Percentiles rank a stretch among this genome's conserved stretches.
phyloP scores from a whole-genome alignment of 2,888 invertebrate genomes.

The Flexamia atlantica region DNA sequence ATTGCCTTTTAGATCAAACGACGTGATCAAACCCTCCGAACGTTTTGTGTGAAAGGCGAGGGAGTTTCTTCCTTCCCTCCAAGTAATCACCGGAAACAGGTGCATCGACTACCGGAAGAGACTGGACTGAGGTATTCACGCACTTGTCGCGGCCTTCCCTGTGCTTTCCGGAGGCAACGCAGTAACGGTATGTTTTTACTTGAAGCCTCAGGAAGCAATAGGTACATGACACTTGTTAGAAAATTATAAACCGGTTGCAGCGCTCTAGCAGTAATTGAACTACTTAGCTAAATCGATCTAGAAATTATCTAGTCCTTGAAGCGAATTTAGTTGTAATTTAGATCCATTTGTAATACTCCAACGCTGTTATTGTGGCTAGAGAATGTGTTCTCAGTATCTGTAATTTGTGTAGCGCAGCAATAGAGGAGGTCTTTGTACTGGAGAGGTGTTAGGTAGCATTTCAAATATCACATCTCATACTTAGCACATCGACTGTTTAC shows the following conservation, averaged over 20 bases:
- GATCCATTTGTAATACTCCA: slow-evolving; percentile 30
- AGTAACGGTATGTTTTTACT: slow-evolving; percentile 14
- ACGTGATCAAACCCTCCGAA: no score
- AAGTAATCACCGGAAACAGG: slow-evolving; percentile 48
- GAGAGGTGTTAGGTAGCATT: no score
- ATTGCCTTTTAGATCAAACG: no score
- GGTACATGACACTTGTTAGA: slow-evolving; percentile 18
- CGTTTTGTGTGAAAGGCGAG: background rate
- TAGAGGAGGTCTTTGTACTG: no score
- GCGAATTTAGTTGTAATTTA: slow-evolving; percentile 32
- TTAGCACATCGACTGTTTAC: no score
- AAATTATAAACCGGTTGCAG: slow-evolving; percentile 16
- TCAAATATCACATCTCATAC: no score
- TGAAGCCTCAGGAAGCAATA: background rate
- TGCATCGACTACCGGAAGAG: slow-evolving; percentile 33
- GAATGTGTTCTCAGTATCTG: background rate
- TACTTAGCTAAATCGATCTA: slow-evolving; percentile 29
- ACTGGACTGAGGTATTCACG: background rate
- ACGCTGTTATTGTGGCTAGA: slow-evolving; percentile 4
- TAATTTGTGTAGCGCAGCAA: slow-evolving; percentile 10
- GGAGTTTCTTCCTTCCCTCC: background rate
- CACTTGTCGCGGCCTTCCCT: slow-evolving; percentile 1
- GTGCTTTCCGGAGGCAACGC: background rate
- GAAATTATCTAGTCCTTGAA: slow-evolving; percentile 31
- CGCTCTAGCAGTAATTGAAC: background rate